Percentiles rank a stretch among this genome's conserved stretches.
phyloP scores from a whole-genome alignment of 2,888 invertebrate species.

The Molorchus minor region DNA sequence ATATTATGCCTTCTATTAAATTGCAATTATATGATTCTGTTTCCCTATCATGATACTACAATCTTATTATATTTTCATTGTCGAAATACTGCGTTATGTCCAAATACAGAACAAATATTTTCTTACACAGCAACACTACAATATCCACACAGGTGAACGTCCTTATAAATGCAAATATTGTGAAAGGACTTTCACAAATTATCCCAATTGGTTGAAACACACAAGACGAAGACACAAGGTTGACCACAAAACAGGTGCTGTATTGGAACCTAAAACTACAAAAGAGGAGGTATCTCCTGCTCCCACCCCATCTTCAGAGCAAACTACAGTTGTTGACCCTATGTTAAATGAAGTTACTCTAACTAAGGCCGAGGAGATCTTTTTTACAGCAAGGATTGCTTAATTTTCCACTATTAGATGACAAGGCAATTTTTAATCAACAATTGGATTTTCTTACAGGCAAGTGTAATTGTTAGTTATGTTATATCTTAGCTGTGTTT shows the following conservation, averaged over 20 bases:
- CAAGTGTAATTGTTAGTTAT: conserved; percentile 38
- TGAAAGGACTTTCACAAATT: conserved; percentile 66
- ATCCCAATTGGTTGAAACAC: conserved; percentile 70
- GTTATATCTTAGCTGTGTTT: neutral
- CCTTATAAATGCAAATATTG: conserved; percentile 69
- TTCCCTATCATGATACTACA: too few species aligned
- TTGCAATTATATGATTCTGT: too few species aligned
- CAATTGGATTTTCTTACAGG: conserved; percentile 52
- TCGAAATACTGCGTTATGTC: too few species aligned
- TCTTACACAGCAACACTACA: conserved; percentile 65
- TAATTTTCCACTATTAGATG: conserved; percentile 55
- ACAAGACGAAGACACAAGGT: conserved; percentile 66
- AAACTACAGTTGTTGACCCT: conserved; percentile 32
- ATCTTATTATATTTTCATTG: too few species aligned
- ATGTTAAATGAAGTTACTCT: conserved; percentile 50
- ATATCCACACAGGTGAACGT: conserved; percentile 67
- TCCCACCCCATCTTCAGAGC: conserved; percentile 8
- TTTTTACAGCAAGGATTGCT: too few species aligned
- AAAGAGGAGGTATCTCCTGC: conserved; percentile 36
- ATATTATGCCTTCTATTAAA: too few species aligned
- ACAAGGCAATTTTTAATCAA: conserved; percentile 51
- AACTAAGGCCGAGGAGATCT: conserved; percentile 54
- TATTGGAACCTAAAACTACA: conserved; percentile 46
- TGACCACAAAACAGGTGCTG: conserved; percentile 58
- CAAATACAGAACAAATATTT: too few species aligned